phyloP scores from a whole-genome alignment of 2,113 vertebrate genomes.

The Aleadryas rufinucha region DNA sequence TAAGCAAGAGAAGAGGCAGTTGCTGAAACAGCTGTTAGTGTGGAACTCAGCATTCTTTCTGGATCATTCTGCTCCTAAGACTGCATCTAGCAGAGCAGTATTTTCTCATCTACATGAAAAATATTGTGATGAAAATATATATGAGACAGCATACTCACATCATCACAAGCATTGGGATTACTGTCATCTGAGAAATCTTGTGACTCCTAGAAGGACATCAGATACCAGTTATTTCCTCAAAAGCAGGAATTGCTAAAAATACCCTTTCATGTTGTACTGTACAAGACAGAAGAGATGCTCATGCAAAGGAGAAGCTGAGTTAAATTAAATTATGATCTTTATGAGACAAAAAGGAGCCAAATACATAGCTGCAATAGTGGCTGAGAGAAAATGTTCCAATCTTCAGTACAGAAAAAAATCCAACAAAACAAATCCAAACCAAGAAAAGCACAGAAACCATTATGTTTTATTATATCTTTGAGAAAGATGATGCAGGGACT shows the following conservation, averaged over 20 bases:
- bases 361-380: background rate
- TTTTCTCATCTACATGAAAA: background rate
- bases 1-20: background rate
- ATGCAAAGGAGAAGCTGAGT: background rate
- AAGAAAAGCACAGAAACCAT: background rate
- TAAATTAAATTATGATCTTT: background rate
- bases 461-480: background rate
- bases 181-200: background rate
- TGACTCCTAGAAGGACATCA: constrained; percentile 17
- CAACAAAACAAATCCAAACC: background rate
- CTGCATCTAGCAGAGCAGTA: background rate
- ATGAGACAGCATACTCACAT: constrained; percentile 34
- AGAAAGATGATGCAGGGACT: background rate
- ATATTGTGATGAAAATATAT: background rate
- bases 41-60: background rate
- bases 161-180: constrained; percentile 36
- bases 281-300: background rate
- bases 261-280: background rate
- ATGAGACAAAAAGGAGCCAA: background rate
- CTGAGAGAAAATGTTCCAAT: background rate
- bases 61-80: background rate
- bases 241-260: background rate
- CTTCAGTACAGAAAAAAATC: background rate
- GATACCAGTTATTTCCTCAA: background rate
- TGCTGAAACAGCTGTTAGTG: background rate